phyloP scores from a whole-genome alignment of 2,888 invertebrate species.

The Heliconius cydno region DNA sequence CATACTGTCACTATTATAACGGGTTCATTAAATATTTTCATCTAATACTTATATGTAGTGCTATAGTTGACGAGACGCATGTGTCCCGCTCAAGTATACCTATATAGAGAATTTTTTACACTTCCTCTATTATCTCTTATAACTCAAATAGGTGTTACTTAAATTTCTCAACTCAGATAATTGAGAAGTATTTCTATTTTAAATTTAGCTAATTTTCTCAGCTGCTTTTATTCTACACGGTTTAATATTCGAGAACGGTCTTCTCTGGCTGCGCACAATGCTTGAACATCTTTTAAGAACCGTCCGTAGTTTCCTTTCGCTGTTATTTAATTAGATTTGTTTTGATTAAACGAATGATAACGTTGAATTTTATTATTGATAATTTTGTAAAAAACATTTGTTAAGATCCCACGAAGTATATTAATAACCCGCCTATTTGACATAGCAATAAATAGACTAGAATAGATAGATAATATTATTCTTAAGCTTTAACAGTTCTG shows the following conservation, averaged over 20 bases:
- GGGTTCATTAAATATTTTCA: constrained; percentile 47
- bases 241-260: constrained; percentile 46
- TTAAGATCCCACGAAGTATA: constrained; percentile 70
- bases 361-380: constrained; percentile 45
- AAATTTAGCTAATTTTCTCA: not conserved
- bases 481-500: constrained; percentile 71
- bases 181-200: not conserved
- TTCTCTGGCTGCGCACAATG: constrained; percentile 41
- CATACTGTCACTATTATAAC: constrained; percentile 43
- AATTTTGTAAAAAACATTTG: constrained; percentile 62
- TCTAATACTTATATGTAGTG: constrained; percentile 46
- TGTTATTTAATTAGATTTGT: constrained; percentile 36
- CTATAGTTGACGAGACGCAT: constrained; percentile 56
- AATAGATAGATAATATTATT: constrained; percentile 76
- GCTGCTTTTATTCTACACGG: constrained; percentile 41
- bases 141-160: constrained; percentile 37
- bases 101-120: constrained; percentile 64
- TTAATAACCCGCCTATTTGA: constrained; percentile 81
- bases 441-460: constrained; percentile 83
- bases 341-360: constrained; percentile 44
- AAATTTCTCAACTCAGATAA: constrained; percentile 7
- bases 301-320: constrained; percentile 64
- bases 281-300: constrained; percentile 61
- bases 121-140: constrained; percentile 54
- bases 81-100: constrained; percentile 68